Conservation (phyloP, 2,113 vertebrate species). For the Lipotes vexillifer region DNA sequence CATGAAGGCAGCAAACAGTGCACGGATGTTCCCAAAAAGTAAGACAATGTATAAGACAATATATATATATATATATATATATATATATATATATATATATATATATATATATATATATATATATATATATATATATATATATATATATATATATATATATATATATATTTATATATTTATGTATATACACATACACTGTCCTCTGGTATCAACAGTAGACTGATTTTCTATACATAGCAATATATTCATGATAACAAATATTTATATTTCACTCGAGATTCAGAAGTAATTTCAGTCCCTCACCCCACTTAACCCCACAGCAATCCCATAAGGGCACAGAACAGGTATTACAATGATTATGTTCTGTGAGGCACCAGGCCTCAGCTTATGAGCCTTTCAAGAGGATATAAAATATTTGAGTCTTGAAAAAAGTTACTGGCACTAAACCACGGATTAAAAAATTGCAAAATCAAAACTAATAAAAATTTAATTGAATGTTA, state of each 20-base stretch:
- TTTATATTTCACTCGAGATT: neutral
- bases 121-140: neutral
- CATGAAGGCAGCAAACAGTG: neutral
- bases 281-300: neutral
- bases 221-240: neutral
- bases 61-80: neutral
- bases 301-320: neutral
- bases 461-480: neutral
- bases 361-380: neutral
- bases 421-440: neutral
- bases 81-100: neutral
- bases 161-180: neutral
- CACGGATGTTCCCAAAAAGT: neutral
- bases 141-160: neutral
- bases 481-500: neutral
- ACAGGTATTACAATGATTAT: neutral
- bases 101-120: neutral
- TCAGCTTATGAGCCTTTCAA: neutral
- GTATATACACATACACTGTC: neutral
- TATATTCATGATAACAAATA: neutral
- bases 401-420: neutral
- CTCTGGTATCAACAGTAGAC: neutral
- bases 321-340: neutral
- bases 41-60: neutral
- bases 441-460: neutral